Evolutionary conservation across 2,888 invertebrate species (phyloP).

Genomic region (Leucoma salicis): DNA sequence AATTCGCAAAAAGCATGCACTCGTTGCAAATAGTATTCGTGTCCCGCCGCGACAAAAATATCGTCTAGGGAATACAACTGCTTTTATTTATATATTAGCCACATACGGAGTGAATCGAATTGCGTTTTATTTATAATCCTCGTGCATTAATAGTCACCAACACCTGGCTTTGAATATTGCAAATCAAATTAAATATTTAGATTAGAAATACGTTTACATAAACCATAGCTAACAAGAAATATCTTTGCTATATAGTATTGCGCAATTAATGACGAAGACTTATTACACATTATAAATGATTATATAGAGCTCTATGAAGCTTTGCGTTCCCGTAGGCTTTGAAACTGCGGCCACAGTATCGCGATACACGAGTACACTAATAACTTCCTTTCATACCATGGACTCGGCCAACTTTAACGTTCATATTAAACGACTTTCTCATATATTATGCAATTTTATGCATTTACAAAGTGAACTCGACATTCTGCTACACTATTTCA

Average conservation of each 20-base stretch:
- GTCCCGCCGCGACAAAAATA: constrained; percentile 30
- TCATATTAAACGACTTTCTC: too few relatives aligned
- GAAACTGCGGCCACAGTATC: too few relatives aligned
- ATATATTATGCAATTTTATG: background rate
- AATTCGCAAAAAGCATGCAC: constrained; percentile 33
- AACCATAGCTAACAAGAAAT: background rate
- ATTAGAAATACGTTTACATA: constrained; percentile 16
- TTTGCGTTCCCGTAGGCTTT: too few relatives aligned
- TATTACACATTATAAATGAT: too few relatives aligned
- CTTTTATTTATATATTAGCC: constrained; percentile 29
- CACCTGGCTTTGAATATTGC: constrained; percentile 44
- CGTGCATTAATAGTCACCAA: constrained; percentile 30
- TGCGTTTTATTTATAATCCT: constrained; percentile 53
- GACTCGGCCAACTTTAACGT: too few relatives aligned
- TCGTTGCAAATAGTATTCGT: constrained; percentile 33
- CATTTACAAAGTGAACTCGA: too few relatives aligned
- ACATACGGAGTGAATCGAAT: constrained; percentile 32
- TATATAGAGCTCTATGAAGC: too few relatives aligned
- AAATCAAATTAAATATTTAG: constrained; percentile 32
- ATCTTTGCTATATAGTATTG: background rate
- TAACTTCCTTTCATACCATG: too few relatives aligned
- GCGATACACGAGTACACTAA: too few relatives aligned
- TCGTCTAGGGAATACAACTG: constrained; percentile 33
- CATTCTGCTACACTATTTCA: too few relatives aligned
- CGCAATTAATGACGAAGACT: background rate